Evolutionary conservation across 1,140 invertebrate genomes (phyloP), one percentile per base, ranked within the genome.

Genomic region (Cydia strobilella): DNA sequence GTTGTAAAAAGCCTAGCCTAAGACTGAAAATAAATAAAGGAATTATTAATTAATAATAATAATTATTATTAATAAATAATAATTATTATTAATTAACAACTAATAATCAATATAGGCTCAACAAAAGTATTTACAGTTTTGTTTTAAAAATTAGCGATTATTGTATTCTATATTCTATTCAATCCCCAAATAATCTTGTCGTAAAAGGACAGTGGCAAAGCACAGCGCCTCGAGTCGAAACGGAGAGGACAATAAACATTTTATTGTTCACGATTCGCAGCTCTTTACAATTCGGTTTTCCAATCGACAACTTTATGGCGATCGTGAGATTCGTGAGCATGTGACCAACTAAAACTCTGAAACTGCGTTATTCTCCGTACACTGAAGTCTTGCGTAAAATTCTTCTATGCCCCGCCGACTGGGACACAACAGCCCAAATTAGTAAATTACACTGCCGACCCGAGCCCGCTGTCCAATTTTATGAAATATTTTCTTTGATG

Each of bases 261-360:
- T 90, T 86, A 88, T 89, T 81, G 85, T 82, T 85, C 89, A 83
- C 84, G 84, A 84, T 80, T 87, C 82, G 84, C 62, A 78, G 79
- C 79, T 63, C 78, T 74, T 78, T 78, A 81, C 80, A 78, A 81
- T 84, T 82, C 76, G 78, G 82, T 82, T 86, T 84, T 83, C 79
- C 80, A 86, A 88, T 88, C 82, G 87, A 85, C 79, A 80, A 76
- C 76, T 82, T 80, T 83, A 80, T 81, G 77, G 80, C 75, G 77
- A 79, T 76, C 72, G 80, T 75, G 63, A 80, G 75, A 76, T 78
- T 76, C 72, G 80, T 75, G 63, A 80, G 75, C 73, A 45, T 79
- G 76, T 79, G 79, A 80, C 63, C 73, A 77, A 78, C 77, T 77
- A 80, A 73, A 75, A 77, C 84, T 77, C 48, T 59, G 20, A 59